Conservation (phyloP, 2,113 vertebrate species). For the Psephotus haematonotus region DNA sequence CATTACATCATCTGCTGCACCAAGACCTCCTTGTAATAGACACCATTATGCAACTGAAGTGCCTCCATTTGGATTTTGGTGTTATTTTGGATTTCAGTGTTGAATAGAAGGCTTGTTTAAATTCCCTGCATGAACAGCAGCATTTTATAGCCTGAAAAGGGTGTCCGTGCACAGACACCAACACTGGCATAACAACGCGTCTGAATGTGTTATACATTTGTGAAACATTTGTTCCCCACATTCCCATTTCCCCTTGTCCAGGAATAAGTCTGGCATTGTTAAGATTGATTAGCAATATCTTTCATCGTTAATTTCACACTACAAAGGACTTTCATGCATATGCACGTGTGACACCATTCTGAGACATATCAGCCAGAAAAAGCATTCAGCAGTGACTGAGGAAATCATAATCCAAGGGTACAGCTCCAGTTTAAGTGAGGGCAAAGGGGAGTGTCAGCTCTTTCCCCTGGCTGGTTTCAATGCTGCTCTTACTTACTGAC, state of each 20-base stretch:
- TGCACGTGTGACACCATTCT: slow-evolving; percentile 7
- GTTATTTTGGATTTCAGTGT: slow-evolving; percentile 35
- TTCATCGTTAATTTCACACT: slow-evolving; percentile 47
- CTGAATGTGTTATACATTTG: slow-evolving; percentile 34
- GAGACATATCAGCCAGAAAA: not conserved
- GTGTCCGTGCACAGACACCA: slow-evolving; percentile 46
- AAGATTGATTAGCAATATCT: slow-evolving; percentile 35
- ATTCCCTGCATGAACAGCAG: slow-evolving; percentile 51
- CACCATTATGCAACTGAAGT: slow-evolving; percentile 59
- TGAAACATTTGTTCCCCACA: slow-evolving; percentile 52
- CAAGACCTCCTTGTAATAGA: slow-evolving; percentile 53
- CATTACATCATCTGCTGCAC: slow-evolving; percentile 27
- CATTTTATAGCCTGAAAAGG: slow-evolving; percentile 54
- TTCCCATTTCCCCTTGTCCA: not conserved
- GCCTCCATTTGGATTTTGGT: slow-evolving; percentile 59
- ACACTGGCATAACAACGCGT: slow-evolving; percentile 6
- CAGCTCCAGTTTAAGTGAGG: not conserved
- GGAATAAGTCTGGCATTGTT: slow-evolving; percentile 47
- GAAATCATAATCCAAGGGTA: not conserved
- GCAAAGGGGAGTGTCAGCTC: not conserved
- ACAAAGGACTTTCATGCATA: slow-evolving; percentile 8
- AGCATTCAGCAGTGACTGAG: not conserved
- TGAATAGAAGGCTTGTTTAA: slow-evolving; percentile 65
- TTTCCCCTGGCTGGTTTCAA: not conserved
- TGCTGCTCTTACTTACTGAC: not conserved